Base-by-base conservation (phyloP, 2,797 vertebrate genomes). In the Halcyon smyrnensis region DNA sequence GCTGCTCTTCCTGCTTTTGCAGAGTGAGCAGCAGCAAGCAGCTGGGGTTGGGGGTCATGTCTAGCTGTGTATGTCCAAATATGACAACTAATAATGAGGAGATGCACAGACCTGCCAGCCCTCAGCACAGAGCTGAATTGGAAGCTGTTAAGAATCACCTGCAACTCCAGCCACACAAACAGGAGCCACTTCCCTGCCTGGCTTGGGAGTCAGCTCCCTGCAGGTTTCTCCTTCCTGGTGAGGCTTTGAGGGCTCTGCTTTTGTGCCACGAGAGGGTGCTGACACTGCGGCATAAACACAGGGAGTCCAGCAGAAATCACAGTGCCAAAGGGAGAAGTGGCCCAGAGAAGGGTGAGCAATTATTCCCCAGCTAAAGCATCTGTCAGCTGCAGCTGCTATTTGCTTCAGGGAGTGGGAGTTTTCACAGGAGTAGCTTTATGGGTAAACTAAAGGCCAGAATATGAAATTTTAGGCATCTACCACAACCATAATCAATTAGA, bases 241-340 rank as follows among this genome's bases (percentile, higher is more conserved):
- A 20, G 37, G n/a, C 34, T 32, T 4, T 4, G 14, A 30, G 60
- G 30, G 36, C 68, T 45, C 34, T 53, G 88, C 68, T 73, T 11
- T 23, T 28, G 11, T 46, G 74, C 83, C 80, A 83, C 48, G 3
- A 77, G 95, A 83, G 83, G 91, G 87, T 32, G 94, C 63, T 57
- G 77, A 36, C 80, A 30, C 71, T 4, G 34, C 16, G 1, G 57
- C n/a, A 1, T 3, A 3, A 5, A 12, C 57, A 1, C 30, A 1
- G 48, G 77, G 41, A 68, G 1, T n/a, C 20, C 43, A 0, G 23
- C 34, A 27, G 59, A 12, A 24, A 15, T 10, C 57, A 1, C 32
- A 2, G 15, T 3, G 8, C 3, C 4, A 36, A 23, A 1, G 34
- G 57, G 32, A 54, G 68, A 15, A 17, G 20, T 0, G 24, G 39